Percentiles rank a stretch among this genome's conserved stretches.
These are phyloP conservation scores for Protobothrops mucrosquamatus DNA, from an alignment of 2,113 vertebrate genomes.

Conservation along the genomic window DNA sequence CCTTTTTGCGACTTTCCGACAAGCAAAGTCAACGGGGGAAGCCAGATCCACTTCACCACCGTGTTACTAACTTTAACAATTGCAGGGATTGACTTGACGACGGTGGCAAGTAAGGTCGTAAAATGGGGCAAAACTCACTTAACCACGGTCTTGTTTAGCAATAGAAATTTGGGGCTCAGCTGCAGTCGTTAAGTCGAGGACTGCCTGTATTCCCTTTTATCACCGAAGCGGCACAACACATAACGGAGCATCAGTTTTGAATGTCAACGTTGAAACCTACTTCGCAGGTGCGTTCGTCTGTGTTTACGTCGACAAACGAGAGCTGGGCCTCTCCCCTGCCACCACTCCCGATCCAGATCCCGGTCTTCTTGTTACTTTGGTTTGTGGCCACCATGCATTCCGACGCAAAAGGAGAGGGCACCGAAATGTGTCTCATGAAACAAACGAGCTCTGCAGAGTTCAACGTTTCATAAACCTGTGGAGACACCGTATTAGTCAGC, in stretches of 20 bases:
- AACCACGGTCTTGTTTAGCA: no score
- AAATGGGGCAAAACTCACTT: no score
- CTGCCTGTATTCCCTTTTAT: slow-evolving; percentile 16
- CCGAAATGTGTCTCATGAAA: slow-evolving; percentile 78
- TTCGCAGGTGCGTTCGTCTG: slow-evolving; percentile 71
- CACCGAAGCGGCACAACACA: background rate
- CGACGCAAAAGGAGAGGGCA: slow-evolving; percentile 67
- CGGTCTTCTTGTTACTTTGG: slow-evolving; percentile 59
- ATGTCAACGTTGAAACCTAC: slow-evolving; percentile 66
- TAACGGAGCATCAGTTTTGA: background rate
- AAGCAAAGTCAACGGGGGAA: no score
- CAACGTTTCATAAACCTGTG: slow-evolving; percentile 85
- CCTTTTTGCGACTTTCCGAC: no score
- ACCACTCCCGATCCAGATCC: slow-evolving; percentile 85
- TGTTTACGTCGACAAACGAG: slow-evolving; percentile 77
- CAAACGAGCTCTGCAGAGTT: slow-evolving; percentile 87
- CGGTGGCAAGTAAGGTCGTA: no score
- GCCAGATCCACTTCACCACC: no score
- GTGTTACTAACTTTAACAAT: no score
- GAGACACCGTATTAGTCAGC: slow-evolving; percentile 1
- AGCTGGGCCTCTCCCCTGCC: slow-evolving; percentile 76
- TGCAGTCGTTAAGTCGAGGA: no score
- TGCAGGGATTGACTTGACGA: no score
- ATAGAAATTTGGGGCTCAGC: no score
- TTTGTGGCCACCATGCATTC: slow-evolving; percentile 80